Conservation (phyloP, 2,888 invertebrate species). For the Hemistola chrysoprasaria region DNA sequence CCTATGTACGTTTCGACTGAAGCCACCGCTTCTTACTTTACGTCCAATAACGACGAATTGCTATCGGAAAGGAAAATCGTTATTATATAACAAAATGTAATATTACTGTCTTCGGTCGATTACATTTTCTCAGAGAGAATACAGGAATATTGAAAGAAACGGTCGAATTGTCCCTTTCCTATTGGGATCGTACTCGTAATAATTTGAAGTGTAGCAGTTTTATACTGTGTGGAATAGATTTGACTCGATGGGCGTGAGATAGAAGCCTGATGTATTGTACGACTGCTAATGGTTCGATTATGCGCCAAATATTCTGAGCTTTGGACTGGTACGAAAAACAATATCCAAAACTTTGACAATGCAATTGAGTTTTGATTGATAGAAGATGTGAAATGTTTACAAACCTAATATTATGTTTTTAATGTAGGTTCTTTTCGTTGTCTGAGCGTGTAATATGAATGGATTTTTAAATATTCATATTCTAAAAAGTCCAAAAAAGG, state of each 20-base stretch:
- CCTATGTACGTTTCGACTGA: slow-evolving; percentile 65
- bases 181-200: slow-evolving; percentile 49
- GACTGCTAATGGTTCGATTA: too few species aligned
- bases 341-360: too few species aligned
- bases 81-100: slow-evolving; percentile 63
- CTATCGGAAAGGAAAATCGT: slow-evolving; percentile 64
- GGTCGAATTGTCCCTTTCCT: slow-evolving; percentile 56
- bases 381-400: too few species aligned
- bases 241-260: slow-evolving; percentile 38
- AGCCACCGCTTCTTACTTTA: slow-evolving; percentile 62
- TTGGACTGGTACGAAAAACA: slow-evolving; percentile 20
- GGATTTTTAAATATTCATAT: too few species aligned
- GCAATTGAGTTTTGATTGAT: too few species aligned
- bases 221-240: slow-evolving; percentile 48
- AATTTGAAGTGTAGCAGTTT: slow-evolving; percentile 53
- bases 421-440: too few species aligned
- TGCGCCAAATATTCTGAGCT: slow-evolving; percentile 9
- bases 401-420: too few species aligned
- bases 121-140: slow-evolving; percentile 57
- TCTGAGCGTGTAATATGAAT: too few species aligned
- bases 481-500: too few species aligned
- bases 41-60: slow-evolving; percentile 70
- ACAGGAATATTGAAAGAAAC: slow-evolving; percentile 59
- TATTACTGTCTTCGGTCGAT: slow-evolving; percentile 59
- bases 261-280: slow-evolving; percentile 15